These are phyloP conservation scores for Barypeithes pellucidus DNA, from an alignment of 2,888 invertebrate genomes.

Conservation along the genomic window DNA sequence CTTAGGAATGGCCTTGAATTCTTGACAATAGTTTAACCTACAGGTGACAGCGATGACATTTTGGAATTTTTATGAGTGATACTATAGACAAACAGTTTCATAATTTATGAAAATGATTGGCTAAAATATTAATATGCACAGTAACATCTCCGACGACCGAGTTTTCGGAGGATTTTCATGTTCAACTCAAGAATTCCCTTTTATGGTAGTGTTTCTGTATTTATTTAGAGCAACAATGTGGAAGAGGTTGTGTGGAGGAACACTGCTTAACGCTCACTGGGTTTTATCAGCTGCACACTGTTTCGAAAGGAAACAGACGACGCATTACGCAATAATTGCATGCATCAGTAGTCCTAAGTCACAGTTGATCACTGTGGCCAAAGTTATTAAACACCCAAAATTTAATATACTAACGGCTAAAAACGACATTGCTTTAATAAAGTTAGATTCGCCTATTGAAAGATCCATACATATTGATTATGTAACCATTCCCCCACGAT, in stretches of 20 bases:
- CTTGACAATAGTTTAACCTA: no score
- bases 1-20: no score
- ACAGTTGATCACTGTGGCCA: not conserved
- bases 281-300: slow-evolving; percentile 35
- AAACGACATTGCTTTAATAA: slow-evolving; percentile 33
- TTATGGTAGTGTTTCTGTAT: slow-evolving; percentile 16
- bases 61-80: no score
- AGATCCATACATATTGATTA: slow-evolving; percentile 14
- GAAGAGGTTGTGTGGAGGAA: slow-evolving; percentile 16
- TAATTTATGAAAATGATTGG: no score
- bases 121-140: not conserved
- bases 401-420: not conserved
- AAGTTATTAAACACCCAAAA: not conserved
- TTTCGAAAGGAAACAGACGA: not conserved
- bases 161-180: slow-evolving; percentile 24
- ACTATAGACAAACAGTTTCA: no score
- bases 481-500: not conserved
- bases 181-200: slow-evolving; percentile 34
- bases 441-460: not conserved
- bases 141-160: not conserved
- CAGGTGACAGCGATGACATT: no score
- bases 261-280: slow-evolving; percentile 21
- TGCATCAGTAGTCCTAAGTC: not conserved
- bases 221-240: not conserved
- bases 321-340: not conserved